Conservation (phyloP, 2,888 invertebrate species). For the Hydropsyche betteni region DNA sequence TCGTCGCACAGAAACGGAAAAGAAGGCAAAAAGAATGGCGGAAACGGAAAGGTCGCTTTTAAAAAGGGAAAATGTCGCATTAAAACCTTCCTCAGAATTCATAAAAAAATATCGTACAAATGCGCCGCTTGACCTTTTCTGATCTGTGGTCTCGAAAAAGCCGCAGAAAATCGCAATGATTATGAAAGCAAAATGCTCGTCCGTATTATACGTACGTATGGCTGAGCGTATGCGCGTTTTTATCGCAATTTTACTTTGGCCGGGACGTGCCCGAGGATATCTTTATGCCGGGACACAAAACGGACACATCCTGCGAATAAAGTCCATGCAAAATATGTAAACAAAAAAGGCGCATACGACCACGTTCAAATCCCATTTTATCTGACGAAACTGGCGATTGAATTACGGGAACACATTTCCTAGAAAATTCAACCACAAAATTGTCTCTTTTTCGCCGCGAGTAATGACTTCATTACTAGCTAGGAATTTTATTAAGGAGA, state of each 20-base stretch:
- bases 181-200: conserved; percentile 13
- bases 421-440: conserved; percentile 11
- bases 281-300: neutral
- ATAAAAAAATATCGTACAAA: conserved; percentile 47
- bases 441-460: conserved; percentile 7
- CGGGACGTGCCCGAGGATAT: neutral
- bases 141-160: conserved; percentile 9
- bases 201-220: neutral
- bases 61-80: conserved; percentile 40
- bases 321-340: neutral
- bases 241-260: conserved; percentile 16
- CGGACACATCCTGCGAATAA: conserved; percentile 5
- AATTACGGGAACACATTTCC: conserved; percentile 16
- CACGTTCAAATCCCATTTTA: neutral
- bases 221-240: neutral
- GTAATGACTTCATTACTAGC: conserved; percentile 24
- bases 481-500: conserved; percentile 32
- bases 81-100: conserved; percentile 44
- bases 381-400: conserved; percentile 2
- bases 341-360: neutral
- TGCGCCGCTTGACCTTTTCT: conserved; percentile 44
- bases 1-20: conserved; percentile 6
- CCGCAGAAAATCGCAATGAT: conserved; percentile 21
- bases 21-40: neutral
- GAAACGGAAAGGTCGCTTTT: conserved; percentile 34